A percentile compares a stretch with the other conserved stretches of the same genome.
Evolutionary conservation across 35 echinoderm and acorn worm species (phyloP).

Genomic region (Apostichopus californicus): DNA sequence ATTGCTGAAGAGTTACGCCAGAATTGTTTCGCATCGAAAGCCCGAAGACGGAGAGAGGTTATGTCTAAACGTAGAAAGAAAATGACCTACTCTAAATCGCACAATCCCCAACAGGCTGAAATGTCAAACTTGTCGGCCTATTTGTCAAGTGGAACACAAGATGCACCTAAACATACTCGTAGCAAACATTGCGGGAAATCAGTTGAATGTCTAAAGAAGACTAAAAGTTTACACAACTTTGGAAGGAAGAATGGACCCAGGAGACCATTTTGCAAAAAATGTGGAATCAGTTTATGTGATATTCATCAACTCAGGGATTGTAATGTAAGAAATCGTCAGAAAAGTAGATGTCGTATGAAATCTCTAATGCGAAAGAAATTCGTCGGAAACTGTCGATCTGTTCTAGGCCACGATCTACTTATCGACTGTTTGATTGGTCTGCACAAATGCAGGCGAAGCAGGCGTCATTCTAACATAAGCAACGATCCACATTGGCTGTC

Average conservation of each 20-base stretch:
- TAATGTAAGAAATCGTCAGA: constrained; percentile 29
- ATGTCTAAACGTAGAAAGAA: neutral
- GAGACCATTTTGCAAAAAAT: constrained; percentile 42
- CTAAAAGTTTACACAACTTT: neutral
- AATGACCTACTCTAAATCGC: neutral
- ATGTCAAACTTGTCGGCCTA: neutral
- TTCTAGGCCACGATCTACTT: constrained; percentile 19
- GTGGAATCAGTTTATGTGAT: constrained; percentile 40
- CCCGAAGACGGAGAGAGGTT: neutral
- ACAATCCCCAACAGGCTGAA: neutral
- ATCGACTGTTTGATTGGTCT: constrained; percentile 33
- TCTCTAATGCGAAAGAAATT: constrained; percentile 17
- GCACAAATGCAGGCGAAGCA: neutral
- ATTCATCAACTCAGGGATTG: constrained; percentile 39
- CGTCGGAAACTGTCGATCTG: constrained; percentile 31
- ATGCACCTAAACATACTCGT: neutral
- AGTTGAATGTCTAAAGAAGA: neutral
- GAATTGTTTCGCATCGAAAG: neutral
- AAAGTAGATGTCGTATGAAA: constrained; percentile 10
- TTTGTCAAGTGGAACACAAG: neutral
- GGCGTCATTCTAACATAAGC: neutral
- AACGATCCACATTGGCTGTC: neutral
- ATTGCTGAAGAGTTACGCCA: constrained; percentile 18
- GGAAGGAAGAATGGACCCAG: neutral
- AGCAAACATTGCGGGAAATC: neutral